These are phyloP conservation scores for Gobius niger DNA, from an alignment of 2,113 vertebrate genomes.

Conservation along the genomic window DNA sequence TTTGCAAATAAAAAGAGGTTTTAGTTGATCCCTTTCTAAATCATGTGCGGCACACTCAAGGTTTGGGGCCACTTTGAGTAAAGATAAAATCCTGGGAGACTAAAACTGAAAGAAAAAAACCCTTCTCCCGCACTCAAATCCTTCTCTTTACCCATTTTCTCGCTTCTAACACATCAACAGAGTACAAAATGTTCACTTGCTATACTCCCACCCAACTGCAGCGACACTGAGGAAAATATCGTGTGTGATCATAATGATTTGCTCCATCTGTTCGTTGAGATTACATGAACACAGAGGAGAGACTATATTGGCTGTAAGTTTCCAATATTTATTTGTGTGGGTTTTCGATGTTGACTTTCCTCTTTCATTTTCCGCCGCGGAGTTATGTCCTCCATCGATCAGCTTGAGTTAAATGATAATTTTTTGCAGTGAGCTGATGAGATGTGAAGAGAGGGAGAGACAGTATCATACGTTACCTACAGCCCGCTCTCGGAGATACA, in stretches of 20 bases:
- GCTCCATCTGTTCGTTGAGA: slow-evolving; percentile 21
- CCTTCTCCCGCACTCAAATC: too few relatives aligned
- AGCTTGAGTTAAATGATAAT: slow-evolving; percentile 50
- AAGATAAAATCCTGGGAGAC: too few relatives aligned
- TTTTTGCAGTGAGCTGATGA: slow-evolving; percentile 65
- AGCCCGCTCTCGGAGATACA: slow-evolving; percentile 31
- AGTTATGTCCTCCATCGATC: slow-evolving; percentile 39
- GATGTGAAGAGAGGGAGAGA: slow-evolving; percentile 57
- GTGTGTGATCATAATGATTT: neutral
- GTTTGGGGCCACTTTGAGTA: too few relatives aligned
- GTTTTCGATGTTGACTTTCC: slow-evolving; percentile 40
- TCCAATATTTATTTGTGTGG: slow-evolving; percentile 48
- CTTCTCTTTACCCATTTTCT: neutral
- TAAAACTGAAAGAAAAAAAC: too few relatives aligned
- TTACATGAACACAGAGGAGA: slow-evolving; percentile 35
- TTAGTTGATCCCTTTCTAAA: too few relatives aligned
- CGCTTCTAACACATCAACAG: neutral
- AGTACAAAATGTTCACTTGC: neutral
- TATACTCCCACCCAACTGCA: neutral
- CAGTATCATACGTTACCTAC: slow-evolving; percentile 53
- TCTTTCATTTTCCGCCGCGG: slow-evolving; percentile 16
- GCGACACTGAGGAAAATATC: neutral
- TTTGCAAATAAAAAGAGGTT: too few relatives aligned
- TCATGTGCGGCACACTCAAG: too few relatives aligned
- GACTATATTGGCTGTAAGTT: slow-evolving; percentile 13